Conservation (phyloP, 2,797 vertebrate genomes). For the Euthynnus affinis region DNA sequence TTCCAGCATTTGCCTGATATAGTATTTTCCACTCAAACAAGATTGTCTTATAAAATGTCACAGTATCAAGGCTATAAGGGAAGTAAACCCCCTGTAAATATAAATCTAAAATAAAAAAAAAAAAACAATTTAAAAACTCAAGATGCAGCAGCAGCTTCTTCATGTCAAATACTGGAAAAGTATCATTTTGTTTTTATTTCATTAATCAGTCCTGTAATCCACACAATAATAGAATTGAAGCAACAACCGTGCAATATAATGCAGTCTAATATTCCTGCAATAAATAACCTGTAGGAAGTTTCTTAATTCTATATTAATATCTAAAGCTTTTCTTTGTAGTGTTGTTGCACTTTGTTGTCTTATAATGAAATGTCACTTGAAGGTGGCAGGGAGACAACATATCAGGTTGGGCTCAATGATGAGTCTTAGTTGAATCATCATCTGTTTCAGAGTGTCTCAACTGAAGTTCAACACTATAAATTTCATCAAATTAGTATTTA, state of each 20-base stretch:
- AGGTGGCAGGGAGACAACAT: background rate
- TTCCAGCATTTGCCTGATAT: slow-evolving; percentile 2
- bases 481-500: background rate
- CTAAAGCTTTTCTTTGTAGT: background rate
- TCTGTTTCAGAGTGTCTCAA: background rate
- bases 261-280: background rate
- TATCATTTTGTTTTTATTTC: background rate
- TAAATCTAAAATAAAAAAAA: background rate
- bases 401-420: background rate
- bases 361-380: background rate
- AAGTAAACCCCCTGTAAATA: background rate
- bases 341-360: background rate
- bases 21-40: background rate
- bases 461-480: background rate
- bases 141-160: background rate
- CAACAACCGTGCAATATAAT: background rate
- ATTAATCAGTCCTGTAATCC: background rate
- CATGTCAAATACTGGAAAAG: background rate
- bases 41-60: background rate
- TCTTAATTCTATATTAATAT: background rate
- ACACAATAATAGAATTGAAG: background rate
- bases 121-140: background rate
- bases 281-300: background rate
- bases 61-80: background rate
- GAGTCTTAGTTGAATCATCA: background rate